These are phyloP conservation scores for Conomelus anceps DNA, from an alignment of 2,888 invertebrate genomes.

Conservation along the genomic window DNA sequence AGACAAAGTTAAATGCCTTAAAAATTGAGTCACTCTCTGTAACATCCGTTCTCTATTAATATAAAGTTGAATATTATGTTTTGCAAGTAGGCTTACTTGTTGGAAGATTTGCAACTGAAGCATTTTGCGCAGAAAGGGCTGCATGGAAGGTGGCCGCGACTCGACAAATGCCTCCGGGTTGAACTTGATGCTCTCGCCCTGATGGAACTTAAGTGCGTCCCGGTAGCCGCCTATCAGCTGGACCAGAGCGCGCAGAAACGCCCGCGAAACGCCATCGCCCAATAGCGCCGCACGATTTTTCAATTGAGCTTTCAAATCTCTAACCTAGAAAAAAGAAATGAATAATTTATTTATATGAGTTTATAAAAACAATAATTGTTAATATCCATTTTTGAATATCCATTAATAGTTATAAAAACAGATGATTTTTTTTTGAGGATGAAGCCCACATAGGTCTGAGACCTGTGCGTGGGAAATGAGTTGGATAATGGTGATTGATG, in stretches of 20 bases:
- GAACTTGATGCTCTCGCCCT: slow-evolving; percentile 70
- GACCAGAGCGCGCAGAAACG: slow-evolving; percentile 85
- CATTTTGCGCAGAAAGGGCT: slow-evolving; percentile 84
- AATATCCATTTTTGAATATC: too few species aligned
- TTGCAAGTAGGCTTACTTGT: slow-evolving; percentile 54
- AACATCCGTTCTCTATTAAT: too few species aligned
- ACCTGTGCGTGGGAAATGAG: too few species aligned
- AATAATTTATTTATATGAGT: neutral
- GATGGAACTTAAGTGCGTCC: slow-evolving; percentile 74
- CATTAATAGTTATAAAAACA: too few species aligned
- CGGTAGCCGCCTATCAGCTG: slow-evolving; percentile 91
- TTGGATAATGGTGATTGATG: too few species aligned
- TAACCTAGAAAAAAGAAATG: slow-evolving; percentile 50
- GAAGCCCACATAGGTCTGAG: too few species aligned
- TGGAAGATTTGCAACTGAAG: slow-evolving; percentile 90
- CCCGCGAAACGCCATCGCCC: slow-evolving; percentile 88
- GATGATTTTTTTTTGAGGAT: too few species aligned
- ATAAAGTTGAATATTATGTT: too few species aligned
- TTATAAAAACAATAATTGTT: too few species aligned
- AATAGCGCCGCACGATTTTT: slow-evolving; percentile 67
- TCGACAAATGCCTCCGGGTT: slow-evolving; percentile 81
- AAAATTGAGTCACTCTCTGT: too few species aligned
- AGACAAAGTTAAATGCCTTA: too few species aligned
- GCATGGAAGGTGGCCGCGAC: slow-evolving; percentile 74
- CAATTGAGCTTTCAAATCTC: slow-evolving; percentile 66